These are phyloP conservation scores for Drosophila jambulina DNA, from an alignment of 1,140 invertebrate genomes.

Conservation along the genomic window DNA sequence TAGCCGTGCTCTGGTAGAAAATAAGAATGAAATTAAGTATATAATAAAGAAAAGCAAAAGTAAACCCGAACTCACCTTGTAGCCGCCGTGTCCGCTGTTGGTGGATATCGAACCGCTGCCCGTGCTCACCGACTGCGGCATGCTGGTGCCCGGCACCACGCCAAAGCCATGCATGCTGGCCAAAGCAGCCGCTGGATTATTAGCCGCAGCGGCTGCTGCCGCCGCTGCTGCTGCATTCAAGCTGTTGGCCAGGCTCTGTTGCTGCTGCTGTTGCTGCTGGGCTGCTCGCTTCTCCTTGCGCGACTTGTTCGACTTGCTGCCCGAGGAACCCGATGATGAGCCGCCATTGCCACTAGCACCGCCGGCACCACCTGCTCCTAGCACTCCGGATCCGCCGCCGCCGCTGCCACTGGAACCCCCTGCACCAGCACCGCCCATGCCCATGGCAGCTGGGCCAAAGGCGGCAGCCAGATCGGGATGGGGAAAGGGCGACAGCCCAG, in stretches of 20 bases:
- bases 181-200: conserved; percentile 73
- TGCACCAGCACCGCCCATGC: conserved; percentile 82
- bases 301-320: conserved; percentile 79
- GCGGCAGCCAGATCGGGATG: conserved; percentile 84
- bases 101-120: conserved; percentile 67
- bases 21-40: not conserved
- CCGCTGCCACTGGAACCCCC: conserved; percentile 75
- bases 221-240: conserved; percentile 85
- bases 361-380: conserved; percentile 76
- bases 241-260: conserved; percentile 79
- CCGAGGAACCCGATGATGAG: conserved; percentile 52
- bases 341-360: conserved; percentile 40
- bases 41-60: not conserved
- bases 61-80: conserved; percentile 62
- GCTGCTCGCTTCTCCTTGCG: conserved; percentile 79
- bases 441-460: conserved; percentile 85
- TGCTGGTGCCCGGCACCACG: conserved; percentile 65
- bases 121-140: conserved; percentile 56
- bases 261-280: conserved; percentile 74
- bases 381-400: conserved; percentile 51
- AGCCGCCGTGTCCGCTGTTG: conserved; percentile 69
- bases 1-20: conserved; percentile 66
- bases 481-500: conserved; percentile 89
- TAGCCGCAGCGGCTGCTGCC: conserved; percentile 80
- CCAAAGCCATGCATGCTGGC: conserved; percentile 79